Percentiles rank a stretch among this genome's conserved stretches.
Conservation (phyloP, 2,113 vertebrate genomes). For the Hemibagrus wyckioides region DNA sequence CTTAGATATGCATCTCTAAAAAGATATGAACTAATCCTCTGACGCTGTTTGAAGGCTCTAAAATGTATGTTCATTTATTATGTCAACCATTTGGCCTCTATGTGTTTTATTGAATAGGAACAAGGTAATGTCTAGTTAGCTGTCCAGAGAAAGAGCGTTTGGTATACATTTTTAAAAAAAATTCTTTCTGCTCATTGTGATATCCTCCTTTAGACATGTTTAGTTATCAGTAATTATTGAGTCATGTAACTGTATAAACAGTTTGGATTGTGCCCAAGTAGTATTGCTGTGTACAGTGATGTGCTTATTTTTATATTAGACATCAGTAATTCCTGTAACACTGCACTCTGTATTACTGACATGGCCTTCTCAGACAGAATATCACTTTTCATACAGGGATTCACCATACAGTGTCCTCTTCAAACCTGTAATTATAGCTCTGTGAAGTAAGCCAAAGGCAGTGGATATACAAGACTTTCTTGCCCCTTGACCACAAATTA, state of each 20-base stretch:
- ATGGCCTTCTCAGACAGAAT: conserved; percentile 53
- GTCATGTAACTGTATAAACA: conserved; percentile 46
- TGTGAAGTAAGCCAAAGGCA: neutral
- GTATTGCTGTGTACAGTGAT: conserved; percentile 50
- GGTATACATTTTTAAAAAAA: neutral
- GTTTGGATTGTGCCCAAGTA: conserved; percentile 40
- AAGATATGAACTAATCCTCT: neutral
- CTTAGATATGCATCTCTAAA: conserved; percentile 3
- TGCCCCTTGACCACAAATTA: neutral
- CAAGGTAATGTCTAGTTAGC: neutral
- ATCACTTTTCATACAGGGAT: conserved; percentile 61
- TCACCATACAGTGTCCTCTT: conserved; percentile 63
- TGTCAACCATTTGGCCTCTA: neutral
- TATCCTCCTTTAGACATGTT: conserved; percentile 25
- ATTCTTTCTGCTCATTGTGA: neutral
- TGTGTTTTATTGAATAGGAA: neutral
- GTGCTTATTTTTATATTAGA: conserved; percentile 64
- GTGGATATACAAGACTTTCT: neutral
- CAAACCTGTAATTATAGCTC: conserved; percentile 59
- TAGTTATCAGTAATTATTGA: conserved; percentile 27
- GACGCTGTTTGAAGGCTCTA: neutral
- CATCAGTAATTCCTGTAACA: conserved; percentile 45
- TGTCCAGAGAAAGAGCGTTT: neutral
- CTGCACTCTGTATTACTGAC: conserved; percentile 40
- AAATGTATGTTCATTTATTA: neutral